These are phyloP conservation scores for Punctoribates punctum DNA, from an alignment of 2,888 invertebrate species.

Conservation along the genomic window DNA sequence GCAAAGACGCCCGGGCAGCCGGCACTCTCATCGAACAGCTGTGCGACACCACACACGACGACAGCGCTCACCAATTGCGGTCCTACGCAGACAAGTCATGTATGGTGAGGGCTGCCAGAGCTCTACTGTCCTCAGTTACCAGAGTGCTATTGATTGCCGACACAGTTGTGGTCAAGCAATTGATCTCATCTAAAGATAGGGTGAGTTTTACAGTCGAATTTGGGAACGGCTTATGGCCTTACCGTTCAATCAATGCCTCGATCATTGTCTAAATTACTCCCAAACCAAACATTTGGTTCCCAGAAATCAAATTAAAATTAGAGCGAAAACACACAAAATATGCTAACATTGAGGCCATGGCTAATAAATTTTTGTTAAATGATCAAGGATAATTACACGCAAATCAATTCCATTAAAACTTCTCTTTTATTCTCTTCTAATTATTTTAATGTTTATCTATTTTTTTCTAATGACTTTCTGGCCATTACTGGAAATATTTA, in stretches of 20 bases:
- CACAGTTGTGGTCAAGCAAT: constrained; percentile 93
- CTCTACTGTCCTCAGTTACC: constrained; percentile 89
- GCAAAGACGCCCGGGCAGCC: constrained; percentile 90
- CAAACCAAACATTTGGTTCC: background rate
- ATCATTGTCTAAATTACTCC: background rate
- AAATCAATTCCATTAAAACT: too few species aligned
- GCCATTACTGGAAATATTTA: too few species aligned
- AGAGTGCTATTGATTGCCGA: constrained; percentile 92
- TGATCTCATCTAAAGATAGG: constrained; percentile 92
- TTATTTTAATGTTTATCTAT: too few species aligned
- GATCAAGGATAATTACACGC: too few species aligned
- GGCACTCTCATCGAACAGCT: constrained; percentile 61
- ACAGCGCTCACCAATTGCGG: constrained; percentile 42
- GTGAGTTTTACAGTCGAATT: constrained; percentile 56
- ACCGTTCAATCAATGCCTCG: background rate
- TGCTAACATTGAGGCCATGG: too few species aligned
- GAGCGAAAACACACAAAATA: background rate
- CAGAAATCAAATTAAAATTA: constrained; percentile 22
- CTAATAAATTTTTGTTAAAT: too few species aligned
- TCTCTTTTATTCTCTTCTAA: too few species aligned
- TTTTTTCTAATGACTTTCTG: too few species aligned
- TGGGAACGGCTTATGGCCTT: too few species aligned
- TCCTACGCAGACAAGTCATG: constrained; percentile 47
- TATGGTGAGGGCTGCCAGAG: constrained; percentile 84
- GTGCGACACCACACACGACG: background rate